Conservation (phyloP, 2,888 invertebrate genomes). For the Drosophila gaucha region DNA sequence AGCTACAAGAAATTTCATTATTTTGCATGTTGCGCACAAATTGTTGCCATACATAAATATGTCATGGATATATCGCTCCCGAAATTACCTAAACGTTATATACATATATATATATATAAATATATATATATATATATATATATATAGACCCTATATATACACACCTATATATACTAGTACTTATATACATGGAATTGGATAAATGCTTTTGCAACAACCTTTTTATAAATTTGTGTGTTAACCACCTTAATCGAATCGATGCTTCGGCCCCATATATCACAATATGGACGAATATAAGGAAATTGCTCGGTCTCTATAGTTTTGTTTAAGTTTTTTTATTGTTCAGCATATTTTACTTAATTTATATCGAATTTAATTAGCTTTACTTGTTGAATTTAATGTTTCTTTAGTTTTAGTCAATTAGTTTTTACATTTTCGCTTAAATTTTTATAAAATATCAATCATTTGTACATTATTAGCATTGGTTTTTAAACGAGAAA, state of each 20-base stretch:
- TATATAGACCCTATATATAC: conserved; percentile 25
- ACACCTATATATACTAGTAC: conserved; percentile 43
- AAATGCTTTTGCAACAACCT: conserved; percentile 68
- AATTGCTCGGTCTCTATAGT: conserved; percentile 41
- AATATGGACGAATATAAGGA: neutral
- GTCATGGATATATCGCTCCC: conserved; percentile 31
- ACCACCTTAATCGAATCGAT: conserved; percentile 42
- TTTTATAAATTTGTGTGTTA: conserved; percentile 23
- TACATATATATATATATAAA: too few relatives aligned
- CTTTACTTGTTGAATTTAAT: conserved; percentile 62
- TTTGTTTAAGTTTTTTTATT: conserved; percentile 48
- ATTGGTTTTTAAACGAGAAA: conserved; percentile 22
- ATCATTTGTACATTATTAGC: conserved; percentile 61
- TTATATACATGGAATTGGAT: conserved; percentile 59
- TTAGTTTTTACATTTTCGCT: conserved; percentile 45
- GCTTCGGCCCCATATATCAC: conserved; percentile 5
- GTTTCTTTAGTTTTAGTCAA: conserved; percentile 65
- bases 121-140: conserved; percentile 46
- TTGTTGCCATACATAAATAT: conserved; percentile 67
- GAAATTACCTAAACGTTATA: conserved; percentile 58
- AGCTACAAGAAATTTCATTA: conserved; percentile 49
- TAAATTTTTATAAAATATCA: conserved; percentile 35
- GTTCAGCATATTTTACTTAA: conserved; percentile 45
- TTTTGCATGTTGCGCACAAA: conserved; percentile 74
- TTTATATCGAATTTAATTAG: conserved; percentile 66